These are phyloP conservation scores for Eupithecia abbreviata DNA, from an alignment of 2,888 invertebrate genomes.

Conservation along the genomic window DNA sequence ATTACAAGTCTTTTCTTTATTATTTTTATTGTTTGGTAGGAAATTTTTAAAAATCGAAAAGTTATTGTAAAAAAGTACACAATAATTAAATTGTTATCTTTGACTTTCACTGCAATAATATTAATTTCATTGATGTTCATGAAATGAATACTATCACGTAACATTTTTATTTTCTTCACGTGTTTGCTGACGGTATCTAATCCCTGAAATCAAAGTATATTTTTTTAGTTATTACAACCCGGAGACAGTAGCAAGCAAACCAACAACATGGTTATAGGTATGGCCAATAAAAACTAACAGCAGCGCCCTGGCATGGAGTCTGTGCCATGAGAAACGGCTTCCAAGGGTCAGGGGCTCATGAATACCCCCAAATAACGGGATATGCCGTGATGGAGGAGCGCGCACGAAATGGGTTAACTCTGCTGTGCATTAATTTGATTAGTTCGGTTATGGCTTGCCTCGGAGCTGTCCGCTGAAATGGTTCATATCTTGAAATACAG, in stretches of 20 bases:
- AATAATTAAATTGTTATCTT: neutral
- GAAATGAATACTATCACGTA: neutral
- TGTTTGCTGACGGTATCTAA: constrained; percentile 56
- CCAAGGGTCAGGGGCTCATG: constrained; percentile 17
- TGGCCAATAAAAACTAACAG: constrained; percentile 66
- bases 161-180: neutral
- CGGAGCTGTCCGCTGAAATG: neutral
- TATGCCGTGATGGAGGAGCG: constrained; percentile 6
- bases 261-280: constrained; percentile 63
- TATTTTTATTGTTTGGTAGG: neutral
- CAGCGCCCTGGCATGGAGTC: constrained; percentile 36
- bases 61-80: neutral
- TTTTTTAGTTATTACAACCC: constrained; percentile 67
- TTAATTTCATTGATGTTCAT: too few species aligned
- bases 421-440: constrained; percentile 14
- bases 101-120: neutral
- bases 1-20: neutral
- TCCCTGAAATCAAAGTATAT: constrained; percentile 64
- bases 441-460: neutral
- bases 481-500: neutral
- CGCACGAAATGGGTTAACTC: neutral
- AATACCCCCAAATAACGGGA: constrained; percentile 20
- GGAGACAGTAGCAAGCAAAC: constrained; percentile 45
- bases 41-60: neutral
- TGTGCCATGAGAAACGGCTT: constrained; percentile 23